These are phyloP conservation scores for Xylocopa sonorina DNA, from an alignment of 1,140 invertebrate genomes.

Conservation along the genomic window DNA sequence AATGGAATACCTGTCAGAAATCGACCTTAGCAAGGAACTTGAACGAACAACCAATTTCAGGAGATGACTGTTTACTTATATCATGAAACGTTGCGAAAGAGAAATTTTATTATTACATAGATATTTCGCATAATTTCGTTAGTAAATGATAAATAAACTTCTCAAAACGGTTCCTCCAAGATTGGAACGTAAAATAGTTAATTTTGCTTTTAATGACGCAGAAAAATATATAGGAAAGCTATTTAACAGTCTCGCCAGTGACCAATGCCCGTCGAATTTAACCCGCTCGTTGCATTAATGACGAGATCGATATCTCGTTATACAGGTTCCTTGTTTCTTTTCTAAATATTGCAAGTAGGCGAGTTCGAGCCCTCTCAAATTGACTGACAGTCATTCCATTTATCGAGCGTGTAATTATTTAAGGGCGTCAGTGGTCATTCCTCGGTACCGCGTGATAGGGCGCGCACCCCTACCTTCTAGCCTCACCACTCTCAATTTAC, in stretches of 20 bases:
- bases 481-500: constrained; percentile 16
- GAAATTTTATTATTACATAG: too few relatives aligned
- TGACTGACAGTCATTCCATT: constrained; percentile 42
- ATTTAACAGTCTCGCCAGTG: neutral
- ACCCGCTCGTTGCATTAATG: neutral
- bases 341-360: constrained; percentile 45
- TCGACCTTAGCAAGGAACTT: too few relatives aligned
- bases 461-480: constrained; percentile 24
- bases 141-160: too few relatives aligned
- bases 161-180: too few relatives aligned
- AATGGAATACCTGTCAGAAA: too few relatives aligned
- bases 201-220: too few relatives aligned
- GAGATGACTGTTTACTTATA: too few relatives aligned
- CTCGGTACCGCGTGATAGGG: constrained; percentile 65
- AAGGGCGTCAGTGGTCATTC: constrained; percentile 52
- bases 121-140: too few relatives aligned
- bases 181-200: too few relatives aligned
- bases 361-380: constrained; percentile 25
- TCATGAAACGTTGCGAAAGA: too few relatives aligned
- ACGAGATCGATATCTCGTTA: constrained; percentile 53
- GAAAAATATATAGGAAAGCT: too few relatives aligned
- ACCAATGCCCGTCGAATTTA: neutral
- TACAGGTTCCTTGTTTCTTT: constrained; percentile 33
- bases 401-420: constrained; percentile 63
- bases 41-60: too few relatives aligned